Conservation (phyloP, 2,113 vertebrate genomes). For the Silurus glanis region DNA sequence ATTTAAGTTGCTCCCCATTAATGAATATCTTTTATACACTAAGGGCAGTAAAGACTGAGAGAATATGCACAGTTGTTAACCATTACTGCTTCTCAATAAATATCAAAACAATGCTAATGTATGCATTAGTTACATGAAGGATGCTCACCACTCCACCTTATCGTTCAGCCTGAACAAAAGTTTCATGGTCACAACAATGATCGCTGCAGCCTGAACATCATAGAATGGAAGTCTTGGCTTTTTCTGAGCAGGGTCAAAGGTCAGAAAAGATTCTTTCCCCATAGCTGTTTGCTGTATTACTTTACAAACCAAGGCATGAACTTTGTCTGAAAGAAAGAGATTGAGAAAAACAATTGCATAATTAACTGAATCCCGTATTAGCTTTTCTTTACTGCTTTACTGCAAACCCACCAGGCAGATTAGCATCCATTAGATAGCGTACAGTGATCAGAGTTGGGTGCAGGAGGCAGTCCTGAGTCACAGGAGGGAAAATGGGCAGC, state of each 20-base stretch:
- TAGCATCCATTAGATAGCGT: conserved; percentile 85
- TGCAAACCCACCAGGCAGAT: conserved; percentile 82
- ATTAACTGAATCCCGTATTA: not conserved
- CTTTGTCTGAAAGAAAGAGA: conserved; percentile 69
- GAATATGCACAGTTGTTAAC: not conserved
- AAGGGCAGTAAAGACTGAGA: not conserved
- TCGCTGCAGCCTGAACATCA: conserved; percentile 80
- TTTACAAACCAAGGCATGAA: conserved; percentile 78
- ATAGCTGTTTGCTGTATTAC: conserved; percentile 72
- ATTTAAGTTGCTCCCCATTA: not conserved
- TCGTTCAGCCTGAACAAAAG: conserved; percentile 86
- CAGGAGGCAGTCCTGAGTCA: conserved; percentile 78
- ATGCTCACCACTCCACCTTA: conserved; percentile 81
- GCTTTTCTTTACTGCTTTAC: not conserved
- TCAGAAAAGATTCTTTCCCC: conserved; percentile 68
- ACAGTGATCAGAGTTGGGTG: conserved; percentile 84
- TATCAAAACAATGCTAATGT: not conserved
- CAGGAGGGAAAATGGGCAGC: conserved; percentile 83
- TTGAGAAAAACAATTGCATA: not conserved
- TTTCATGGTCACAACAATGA: conserved; percentile 85
- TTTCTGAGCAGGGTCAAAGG: conserved; percentile 66
- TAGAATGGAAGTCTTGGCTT: conserved; percentile 70
- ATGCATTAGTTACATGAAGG: not conserved
- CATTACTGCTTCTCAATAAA: not conserved
- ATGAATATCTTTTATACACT: not conserved